A percentile compares a stretch with the other conserved stretches of the same genome.
Conservation (phyloP, 2,113 vertebrate species). For the Engraulis encrasicolus region DNA sequence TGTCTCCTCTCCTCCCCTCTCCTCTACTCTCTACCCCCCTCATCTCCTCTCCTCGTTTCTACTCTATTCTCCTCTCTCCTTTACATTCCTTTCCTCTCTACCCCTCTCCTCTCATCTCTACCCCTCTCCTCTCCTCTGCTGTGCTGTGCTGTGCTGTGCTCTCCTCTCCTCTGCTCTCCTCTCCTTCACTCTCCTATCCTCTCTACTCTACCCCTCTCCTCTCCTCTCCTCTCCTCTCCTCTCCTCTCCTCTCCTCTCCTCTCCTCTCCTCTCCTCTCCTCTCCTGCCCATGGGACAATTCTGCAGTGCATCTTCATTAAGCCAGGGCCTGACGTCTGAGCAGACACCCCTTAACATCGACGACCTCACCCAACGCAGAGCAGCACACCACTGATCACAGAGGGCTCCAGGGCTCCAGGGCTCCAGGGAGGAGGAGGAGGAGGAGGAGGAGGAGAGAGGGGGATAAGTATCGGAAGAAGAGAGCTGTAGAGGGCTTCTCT, state of each 20-base stretch:
- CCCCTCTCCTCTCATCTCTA: neutral
- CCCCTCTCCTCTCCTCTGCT: constrained; percentile 2
- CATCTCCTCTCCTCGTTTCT: neutral
- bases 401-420: neutral
- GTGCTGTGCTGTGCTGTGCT: no score
- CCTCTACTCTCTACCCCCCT: constrained; percentile 24
- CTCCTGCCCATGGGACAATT: neutral
- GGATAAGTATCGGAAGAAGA: neutral
- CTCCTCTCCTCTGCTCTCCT: neutral
- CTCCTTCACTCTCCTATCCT: no score
- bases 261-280: constrained; percentile 16
- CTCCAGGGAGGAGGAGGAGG: neutral
- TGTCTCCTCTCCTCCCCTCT: neutral
- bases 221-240: constrained; percentile 44
- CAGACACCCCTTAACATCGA: neutral
- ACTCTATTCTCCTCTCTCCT: neutral
- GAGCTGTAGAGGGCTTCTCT: neutral
- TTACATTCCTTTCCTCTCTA: neutral
- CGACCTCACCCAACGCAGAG: neutral
- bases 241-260: constrained; percentile 56
- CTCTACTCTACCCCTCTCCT: no score
- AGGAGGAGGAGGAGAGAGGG: neutral
- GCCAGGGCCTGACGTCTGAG: neutral
- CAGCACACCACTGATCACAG: neutral
- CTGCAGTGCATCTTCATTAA: constrained; percentile 7